Conservation (phyloP, 2,888 invertebrate genomes). For the Platycheirus albimanus region DNA sequence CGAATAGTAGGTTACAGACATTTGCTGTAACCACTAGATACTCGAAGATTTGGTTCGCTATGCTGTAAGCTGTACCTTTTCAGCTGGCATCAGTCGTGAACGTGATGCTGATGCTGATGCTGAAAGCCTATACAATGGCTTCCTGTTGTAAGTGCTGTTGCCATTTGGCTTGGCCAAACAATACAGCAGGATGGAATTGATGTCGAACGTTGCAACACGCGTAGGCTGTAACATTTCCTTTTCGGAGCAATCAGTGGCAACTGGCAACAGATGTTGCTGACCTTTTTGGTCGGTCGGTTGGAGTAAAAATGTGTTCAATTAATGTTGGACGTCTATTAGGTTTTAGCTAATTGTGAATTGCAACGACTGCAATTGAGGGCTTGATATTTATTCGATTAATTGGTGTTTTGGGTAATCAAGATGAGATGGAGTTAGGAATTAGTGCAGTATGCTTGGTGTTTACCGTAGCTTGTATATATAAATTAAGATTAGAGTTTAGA, state of each 20-base stretch:
- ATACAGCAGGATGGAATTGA: slow-evolving; percentile 16
- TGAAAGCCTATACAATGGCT: slow-evolving; percentile 23
- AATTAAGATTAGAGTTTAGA: too few species aligned
- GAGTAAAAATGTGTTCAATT: slow-evolving; percentile 45
- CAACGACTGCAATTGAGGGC: slow-evolving; percentile 15
- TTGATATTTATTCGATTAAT: slow-evolving; percentile 27
- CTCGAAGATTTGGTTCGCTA: background rate
- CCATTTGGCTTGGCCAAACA: slow-evolving; percentile 16
- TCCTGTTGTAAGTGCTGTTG: slow-evolving; percentile 52
- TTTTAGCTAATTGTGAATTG: slow-evolving; percentile 51
- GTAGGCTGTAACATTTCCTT: slow-evolving; percentile 65
- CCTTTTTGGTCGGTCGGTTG: slow-evolving; percentile 54
- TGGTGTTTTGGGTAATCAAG: slow-evolving; percentile 22
- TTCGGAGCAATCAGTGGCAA: slow-evolving; percentile 47
- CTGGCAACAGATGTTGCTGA: slow-evolving; percentile 67
- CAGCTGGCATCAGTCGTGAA: slow-evolving; percentile 29
- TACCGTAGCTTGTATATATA: too few species aligned
- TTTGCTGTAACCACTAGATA: slow-evolving; percentile 12
- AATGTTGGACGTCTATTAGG: slow-evolving; percentile 37
- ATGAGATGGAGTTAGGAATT: background rate
- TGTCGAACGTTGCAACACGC: slow-evolving; percentile 52
- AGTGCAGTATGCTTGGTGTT: background rate
- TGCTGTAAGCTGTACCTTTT: slow-evolving; percentile 12
- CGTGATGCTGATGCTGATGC: slow-evolving; percentile 27
- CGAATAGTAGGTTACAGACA: slow-evolving; percentile 59